Base-by-base conservation (phyloP, 2,888 invertebrate species). In the Caenorhabditis sp. region DNA sequence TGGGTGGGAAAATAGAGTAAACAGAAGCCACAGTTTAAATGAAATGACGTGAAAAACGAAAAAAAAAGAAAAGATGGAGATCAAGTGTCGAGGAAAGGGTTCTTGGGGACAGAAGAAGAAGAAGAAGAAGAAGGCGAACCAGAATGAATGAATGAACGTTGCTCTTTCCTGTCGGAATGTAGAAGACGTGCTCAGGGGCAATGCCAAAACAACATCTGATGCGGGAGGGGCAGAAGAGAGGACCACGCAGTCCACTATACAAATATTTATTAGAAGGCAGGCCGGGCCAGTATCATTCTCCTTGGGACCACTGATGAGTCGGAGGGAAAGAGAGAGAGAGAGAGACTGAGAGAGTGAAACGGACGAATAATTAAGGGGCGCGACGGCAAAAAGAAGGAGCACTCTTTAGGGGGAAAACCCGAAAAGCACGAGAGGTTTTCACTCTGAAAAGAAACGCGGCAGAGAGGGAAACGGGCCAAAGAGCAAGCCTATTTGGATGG, bases 331-430 rank as follows among this genome's bases (percentile, higher is more conserved):
- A n/a, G n/a, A n/a, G n/a, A n/a, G n/a, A n/a, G n/a, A n/a, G n/a
- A n/a, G n/a, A n/a, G n/a, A n/a, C n/a, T n/a, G 37, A 56, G 24
- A 41, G 62, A 55, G 65, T 58, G 72, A 63, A 72, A 50, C 71
- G 30, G 41, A 37, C 62, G 72, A 63, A 73, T 73, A 73, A 73
- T 73, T 73, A 73, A 73, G 63, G 65, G 71, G 58, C 50, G 58
- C 58, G 50, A 72, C 43, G 58, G 58, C 72, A 62, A 58, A 68
- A 52, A 58, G 52, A 56, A 66, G 56, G 55, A 66, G 59, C 70
- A 70, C 70, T 70, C 70, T 59, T 68, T 68, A 35, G 50, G 37
- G 41, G 8, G n/a, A 32, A n/a, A 27, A 27, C 46, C 43, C 56
- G 48, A 56, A 39, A 66, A 32, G 45, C 11, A 13, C 17, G 41